Base-by-base conservation (phyloP, 2,797 vertebrate genomes). In the Scolopax rusticola region DNA sequence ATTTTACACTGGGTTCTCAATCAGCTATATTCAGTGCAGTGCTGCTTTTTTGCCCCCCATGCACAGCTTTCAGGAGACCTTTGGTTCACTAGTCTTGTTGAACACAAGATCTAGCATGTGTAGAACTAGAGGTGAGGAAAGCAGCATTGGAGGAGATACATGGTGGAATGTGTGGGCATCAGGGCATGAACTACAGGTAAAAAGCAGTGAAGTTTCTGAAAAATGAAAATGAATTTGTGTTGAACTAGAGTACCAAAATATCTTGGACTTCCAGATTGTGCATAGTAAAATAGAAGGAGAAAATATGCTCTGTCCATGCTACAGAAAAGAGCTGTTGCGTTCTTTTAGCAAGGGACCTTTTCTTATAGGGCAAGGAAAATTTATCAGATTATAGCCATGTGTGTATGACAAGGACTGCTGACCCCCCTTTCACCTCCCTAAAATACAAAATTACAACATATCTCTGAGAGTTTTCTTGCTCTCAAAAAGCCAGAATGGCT, bases 1-100 rank as follows among this genome's bases (percentile, higher is more conserved):
- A 40, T 77, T 90, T 86, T 61, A 43, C 32, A 40, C 54, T n/a
- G n/a, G 32, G 6, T 82, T 67, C n/a, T 84, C 30, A 56, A 20
- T 27, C 43, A 54, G 73, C n/a, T 83, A 27, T 33, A 30, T 33
- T 81, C 25, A 50, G 17, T 17, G 20, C 21, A 48, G 15, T 32
- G 28, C 32, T 76, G 45, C 4, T 1, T 54, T 54, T 2, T 3
- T 21, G 47, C 19, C 30, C 32, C 7, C 6, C 4, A 2, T 4
- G 9, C 23, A 50, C 54, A 65, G 38, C 47, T 51, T 78, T 54
- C 43, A 73, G 76, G 54, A 20, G 33, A 28, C 17, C 7, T 7
- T 33, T 53, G 67, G 50, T 24, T 30, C 53, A 38, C 48, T 12
- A 5, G 59, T 43, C 64, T 30, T n/a, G 24, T 16, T 56, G 43